Base-by-base conservation (phyloP, 2,797 vertebrate species). In the Hapalemur alaotrensis region DNA sequence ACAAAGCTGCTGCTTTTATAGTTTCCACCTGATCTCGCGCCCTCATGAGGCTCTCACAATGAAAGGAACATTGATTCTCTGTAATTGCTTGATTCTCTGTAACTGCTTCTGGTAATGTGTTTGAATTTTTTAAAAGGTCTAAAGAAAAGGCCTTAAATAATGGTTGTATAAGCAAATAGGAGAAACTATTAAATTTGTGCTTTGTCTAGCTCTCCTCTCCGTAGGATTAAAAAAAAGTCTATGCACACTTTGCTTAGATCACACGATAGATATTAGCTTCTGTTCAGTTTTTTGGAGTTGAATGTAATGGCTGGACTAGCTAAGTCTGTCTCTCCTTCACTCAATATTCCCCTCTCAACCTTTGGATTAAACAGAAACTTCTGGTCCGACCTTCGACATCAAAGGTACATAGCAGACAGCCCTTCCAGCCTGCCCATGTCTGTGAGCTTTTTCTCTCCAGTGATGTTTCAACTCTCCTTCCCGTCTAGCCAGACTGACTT, bases 31-130 rank as follows among this genome's bases (percentile, higher is more conserved):
- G 41, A 91, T 54, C 35, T 22, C 41, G 10, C 22, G 14, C 4
- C 54, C 41, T 73, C 38, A 7, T 17, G 25, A 61, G 35, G n/a
- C 35, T 95, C 96, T 79, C 72, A 23, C 8, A 35, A 54, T 43
- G 50, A 78, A 94, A 95, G 57, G 73, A 50, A 67, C 69, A 85
- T 83, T 13, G 95, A 90, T 93, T 95, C 85, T 93, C 73, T 7
- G 32, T 91, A 88, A 95, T 93, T 80, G 87, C 81, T 97, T 86
- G 85, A 96, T 97, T 97, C 89, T 94, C 93, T 79, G 35, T 43
- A 95, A 7, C 75, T 88, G 59, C 86, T 32, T 93, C 54, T 89
- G 23, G 2, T 79, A 95, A 59, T 20, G 81, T 70, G 41, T 95
- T 95, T 65, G 88, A 90, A 90, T 87, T 96, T 97, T 95, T 96